phyloP scores from a whole-genome alignment of 2,888 invertebrate species.

The Spodoptera littoralis region DNA sequence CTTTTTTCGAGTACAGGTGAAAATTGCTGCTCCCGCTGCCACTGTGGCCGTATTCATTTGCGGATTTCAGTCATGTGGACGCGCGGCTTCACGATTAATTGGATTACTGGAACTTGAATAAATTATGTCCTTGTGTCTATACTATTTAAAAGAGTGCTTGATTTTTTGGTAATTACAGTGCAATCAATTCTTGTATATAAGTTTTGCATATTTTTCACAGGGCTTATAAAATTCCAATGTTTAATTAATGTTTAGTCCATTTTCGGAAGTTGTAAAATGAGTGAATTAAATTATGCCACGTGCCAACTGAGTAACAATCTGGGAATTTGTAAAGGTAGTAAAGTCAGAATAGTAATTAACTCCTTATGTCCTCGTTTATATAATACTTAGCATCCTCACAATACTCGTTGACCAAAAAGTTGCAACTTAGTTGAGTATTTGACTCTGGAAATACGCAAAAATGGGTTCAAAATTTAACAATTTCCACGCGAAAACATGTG shows the following conservation, averaged over 20 bases:
- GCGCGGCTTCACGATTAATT: slow-evolving; percentile 56
- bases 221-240: no score
- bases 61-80: slow-evolving; percentile 57
- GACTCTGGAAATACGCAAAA: slow-evolving; percentile 43
- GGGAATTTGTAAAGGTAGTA: no score
- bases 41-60: slow-evolving; percentile 59
- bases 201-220: no score
- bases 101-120: slow-evolving; percentile 23
- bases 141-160: background rate
- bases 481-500: slow-evolving; percentile 60
- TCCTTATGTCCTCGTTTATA: background rate
- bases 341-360: no score
- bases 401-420: slow-evolving; percentile 31
- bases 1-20: slow-evolving; percentile 61
- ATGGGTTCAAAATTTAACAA: slow-evolving; percentile 51
- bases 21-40: slow-evolving; percentile 59
- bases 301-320: no score
- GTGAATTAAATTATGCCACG: no score
- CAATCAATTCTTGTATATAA: background rate
- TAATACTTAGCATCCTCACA: slow-evolving; percentile 20
- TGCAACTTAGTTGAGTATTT: slow-evolving; percentile 32
- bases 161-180: background rate
- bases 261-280: no score
- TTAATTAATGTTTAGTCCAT: no score
- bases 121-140: slow-evolving; percentile 28